A percentile compares a stretch with the other conserved stretches of the same genome.
Evolutionary conservation across 2,888 invertebrate genomes (phyloP).

Genomic region (Microplitis manilae): DNA sequence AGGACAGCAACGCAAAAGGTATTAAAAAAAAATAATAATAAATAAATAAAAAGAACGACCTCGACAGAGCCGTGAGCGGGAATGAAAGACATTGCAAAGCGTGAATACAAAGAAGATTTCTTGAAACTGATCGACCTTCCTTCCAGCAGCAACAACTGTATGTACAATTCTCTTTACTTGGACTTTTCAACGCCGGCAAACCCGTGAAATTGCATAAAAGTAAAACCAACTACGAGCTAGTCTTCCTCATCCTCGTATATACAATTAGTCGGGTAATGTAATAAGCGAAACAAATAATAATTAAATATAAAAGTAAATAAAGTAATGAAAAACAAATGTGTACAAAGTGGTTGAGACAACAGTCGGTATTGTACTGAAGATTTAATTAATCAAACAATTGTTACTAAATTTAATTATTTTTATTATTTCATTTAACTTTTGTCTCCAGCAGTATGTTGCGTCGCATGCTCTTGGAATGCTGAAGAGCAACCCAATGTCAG

Average conservation of each 20-base stretch:
- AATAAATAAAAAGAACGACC: conserved; percentile 26
- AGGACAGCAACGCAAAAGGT: background rate
- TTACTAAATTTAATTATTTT: background rate
- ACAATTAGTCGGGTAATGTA: background rate
- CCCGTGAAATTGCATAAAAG: background rate
- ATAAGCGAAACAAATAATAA: background rate
- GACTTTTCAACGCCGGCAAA: background rate
- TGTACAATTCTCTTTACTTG: conserved; percentile 6
- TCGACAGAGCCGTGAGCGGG: conserved; percentile 20
- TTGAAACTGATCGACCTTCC: conserved; percentile 33
- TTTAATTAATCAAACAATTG: background rate
- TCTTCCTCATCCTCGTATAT: background rate
- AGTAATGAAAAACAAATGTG: background rate
- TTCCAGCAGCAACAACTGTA: background rate
- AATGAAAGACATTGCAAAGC: conserved; percentile 9
- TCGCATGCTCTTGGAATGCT: conserved; percentile 6
- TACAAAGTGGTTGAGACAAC: background rate
- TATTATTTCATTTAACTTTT: background rate
- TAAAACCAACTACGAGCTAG: background rate
- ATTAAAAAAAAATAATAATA: conserved; percentile 13
- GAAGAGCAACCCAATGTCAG: conserved; percentile 27
- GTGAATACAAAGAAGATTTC: conserved; percentile 32
- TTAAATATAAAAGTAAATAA: background rate
- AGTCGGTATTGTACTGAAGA: background rate
- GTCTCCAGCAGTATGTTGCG: background rate